Evolutionary conservation across 2,113 vertebrate genomes (phyloP), one percentile per base, ranked within the genome.

Genomic region (Saccopteryx leptura): DNA sequence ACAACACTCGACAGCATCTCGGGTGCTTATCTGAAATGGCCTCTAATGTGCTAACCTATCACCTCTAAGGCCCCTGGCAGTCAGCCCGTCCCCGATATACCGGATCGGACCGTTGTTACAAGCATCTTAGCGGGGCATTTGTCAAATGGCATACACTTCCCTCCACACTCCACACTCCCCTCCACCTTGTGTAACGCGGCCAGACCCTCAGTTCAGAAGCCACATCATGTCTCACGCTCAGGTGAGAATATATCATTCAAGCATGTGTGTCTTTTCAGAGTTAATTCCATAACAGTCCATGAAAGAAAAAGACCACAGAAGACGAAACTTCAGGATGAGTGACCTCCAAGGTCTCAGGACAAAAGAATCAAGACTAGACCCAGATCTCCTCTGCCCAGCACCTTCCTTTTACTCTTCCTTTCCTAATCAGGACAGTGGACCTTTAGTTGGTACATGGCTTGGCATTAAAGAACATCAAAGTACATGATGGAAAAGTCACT

Each of bases 51-150:
- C 85, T 66, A 48, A 28, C 21, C 46, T 19, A 24, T 13, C 68
- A 3, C 4, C 11, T 60, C 50, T 19, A 15, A 61, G 23, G 83
- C 4, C 81, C 39, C 14, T 46, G 48, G 31, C 33, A 31, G 48
- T 56, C 61, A 50, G 2, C 10, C 54, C 69, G 15, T 5, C 9
- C 14, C 61, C 0, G 3, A 68, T 0, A 28, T 0, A 54, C 48
- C 7, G 6, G 24, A 80, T 8, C 28, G 46, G 50, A 23, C 10
- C 23, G 68, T 48, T 24, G 46, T 31, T 8, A 48, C 2, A 75
- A 17, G 65, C 12, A 28, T 14, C 26, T 66, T 21, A 21, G 46
- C 6, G 14, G 91, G 76, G 54, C 21, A 3, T 39, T 54, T 86
- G 91, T 81, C 71, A 19, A 56, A 26, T 28, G 76, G 88, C 31